Conservation (phyloP, 2,888 invertebrate genomes). For the Sepiola atlantica region DNA sequence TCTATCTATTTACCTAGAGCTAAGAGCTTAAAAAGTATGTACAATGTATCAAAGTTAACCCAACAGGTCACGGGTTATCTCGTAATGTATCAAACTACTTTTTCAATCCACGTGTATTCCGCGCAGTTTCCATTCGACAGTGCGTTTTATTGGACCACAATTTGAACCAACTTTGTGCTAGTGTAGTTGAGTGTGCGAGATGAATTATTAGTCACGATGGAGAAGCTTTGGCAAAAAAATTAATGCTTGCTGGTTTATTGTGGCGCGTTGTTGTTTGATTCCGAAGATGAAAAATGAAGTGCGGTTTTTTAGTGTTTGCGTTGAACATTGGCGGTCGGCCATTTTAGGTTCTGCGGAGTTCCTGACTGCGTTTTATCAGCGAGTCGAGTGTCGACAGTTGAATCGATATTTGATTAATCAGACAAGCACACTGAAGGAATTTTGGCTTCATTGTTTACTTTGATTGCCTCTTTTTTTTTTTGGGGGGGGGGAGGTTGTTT, state of each 20-base stretch:
- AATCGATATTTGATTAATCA: not conserved
- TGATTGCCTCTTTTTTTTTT: not conserved
- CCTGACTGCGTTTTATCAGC: not conserved
- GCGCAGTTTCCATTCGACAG: too few relatives aligned
- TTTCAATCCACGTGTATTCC: too few relatives aligned
- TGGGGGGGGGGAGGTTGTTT: not conserved
- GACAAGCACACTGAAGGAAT: not conserved
- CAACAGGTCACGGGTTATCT: too few relatives aligned
- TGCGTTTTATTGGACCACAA: too few relatives aligned
- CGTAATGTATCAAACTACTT: too few relatives aligned
- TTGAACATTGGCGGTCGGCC: not conserved
- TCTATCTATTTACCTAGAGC: too few relatives aligned
- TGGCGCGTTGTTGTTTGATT: not conserved
- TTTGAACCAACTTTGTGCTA: too few relatives aligned
- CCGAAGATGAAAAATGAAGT: not conserved
- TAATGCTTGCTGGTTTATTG: not conserved
- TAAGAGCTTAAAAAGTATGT: too few relatives aligned
- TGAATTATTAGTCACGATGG: not conserved
- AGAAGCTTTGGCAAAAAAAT: not conserved
- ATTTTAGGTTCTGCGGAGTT: not conserved
- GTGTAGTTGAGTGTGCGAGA: too few relatives aligned
- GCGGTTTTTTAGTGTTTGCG: not conserved
- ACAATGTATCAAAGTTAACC: too few relatives aligned
- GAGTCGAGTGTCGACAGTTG: not conserved
- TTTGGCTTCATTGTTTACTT: not conserved